Conservation (phyloP, 2,797 vertebrate species). For the Eulemur albifrons region DNA sequence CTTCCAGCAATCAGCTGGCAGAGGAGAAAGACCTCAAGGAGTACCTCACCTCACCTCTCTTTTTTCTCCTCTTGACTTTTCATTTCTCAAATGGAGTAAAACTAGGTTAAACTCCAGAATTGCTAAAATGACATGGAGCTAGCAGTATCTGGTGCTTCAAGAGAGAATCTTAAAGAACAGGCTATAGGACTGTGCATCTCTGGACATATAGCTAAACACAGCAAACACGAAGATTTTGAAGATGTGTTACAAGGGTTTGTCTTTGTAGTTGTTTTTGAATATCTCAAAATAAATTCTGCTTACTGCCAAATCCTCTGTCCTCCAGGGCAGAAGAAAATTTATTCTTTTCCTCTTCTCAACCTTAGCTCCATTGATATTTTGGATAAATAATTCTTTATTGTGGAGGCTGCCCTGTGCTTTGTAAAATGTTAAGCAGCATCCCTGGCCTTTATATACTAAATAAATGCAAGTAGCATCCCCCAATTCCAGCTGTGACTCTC, state of each 20-base stretch:
- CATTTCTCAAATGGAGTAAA: background rate
- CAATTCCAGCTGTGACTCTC: background rate
- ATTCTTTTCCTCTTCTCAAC: background rate
- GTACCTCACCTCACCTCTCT: background rate
- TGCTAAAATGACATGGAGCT: background rate
- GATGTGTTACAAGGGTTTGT: background rate
- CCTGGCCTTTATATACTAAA: background rate
- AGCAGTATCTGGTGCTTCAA: background rate
- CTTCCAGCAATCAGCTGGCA: background rate
- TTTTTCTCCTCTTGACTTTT: background rate
- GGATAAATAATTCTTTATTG: background rate
- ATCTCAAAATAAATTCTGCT: background rate
- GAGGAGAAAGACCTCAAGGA: background rate
- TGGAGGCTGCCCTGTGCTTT: background rate
- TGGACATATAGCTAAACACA: background rate
- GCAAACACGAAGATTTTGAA: background rate
- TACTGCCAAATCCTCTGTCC: background rate
- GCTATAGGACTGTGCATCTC: background rate
- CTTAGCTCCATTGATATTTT: background rate
- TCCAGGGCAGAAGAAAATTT: background rate
- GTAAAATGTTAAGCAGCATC: background rate
- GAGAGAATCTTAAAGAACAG: background rate
- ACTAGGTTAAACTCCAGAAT: background rate
- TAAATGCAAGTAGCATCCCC: background rate
- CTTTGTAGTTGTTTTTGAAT: background rate